Conservation (phyloP, 1,140 invertebrate genomes). For the Drosophila pallidifrons region DNA sequence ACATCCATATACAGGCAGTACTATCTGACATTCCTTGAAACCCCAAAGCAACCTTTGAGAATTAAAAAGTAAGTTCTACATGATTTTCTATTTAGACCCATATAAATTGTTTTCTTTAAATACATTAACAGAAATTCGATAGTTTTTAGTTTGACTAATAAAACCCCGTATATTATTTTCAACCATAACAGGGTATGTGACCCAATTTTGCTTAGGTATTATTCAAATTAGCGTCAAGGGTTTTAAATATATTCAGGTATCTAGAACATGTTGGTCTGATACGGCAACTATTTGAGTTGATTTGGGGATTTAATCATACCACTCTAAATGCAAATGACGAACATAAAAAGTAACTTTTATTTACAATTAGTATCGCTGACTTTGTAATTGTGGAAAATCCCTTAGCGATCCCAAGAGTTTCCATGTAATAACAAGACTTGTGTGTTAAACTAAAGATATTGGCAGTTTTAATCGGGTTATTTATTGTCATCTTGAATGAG, state of each 20-base stretch:
- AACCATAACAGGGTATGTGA: neutral
- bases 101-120: too few species aligned
- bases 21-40: neutral
- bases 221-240: neutral
- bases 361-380: slow-evolving; percentile 20
- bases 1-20: neutral
- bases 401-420: neutral
- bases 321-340: slow-evolving; percentile 26
- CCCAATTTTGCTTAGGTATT: neutral
- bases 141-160: neutral
- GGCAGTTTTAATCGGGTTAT: neutral
- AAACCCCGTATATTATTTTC: neutral
- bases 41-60: neutral
- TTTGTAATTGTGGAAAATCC: slow-evolving; percentile 11
- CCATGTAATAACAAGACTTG: neutral
- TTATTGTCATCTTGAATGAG: slow-evolving; percentile 13
- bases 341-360: slow-evolving; percentile 14
- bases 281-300: neutral
- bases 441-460: neutral
- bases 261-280: slow-evolving; percentile 1
- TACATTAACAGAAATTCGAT: too few species aligned
- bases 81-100: too few species aligned
- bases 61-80: too few species aligned
- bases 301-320: slow-evolving; percentile 9
- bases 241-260: neutral